Conservation (phyloP, 2,113 vertebrate species). For the Planiliza haematocheilus region DNA sequence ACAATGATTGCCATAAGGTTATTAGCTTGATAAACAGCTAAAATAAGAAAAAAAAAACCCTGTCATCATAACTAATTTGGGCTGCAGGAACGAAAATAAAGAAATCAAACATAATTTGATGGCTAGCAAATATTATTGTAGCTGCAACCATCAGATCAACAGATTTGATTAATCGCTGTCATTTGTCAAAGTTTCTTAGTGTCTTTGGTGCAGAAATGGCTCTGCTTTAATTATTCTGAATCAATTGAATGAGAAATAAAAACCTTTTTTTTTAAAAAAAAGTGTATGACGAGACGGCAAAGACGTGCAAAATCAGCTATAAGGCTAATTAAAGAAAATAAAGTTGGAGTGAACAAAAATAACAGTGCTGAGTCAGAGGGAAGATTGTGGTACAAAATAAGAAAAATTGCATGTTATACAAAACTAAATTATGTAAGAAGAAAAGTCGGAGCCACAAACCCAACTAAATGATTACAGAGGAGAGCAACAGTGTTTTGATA, state of each 20-base stretch:
- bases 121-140: constrained; percentile 56
- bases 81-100: constrained; percentile 41
- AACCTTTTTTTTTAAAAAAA: too few species aligned
- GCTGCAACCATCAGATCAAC: constrained; percentile 34
- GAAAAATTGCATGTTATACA: constrained; percentile 23
- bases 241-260: neutral
- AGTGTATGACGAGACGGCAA: neutral
- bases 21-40: constrained; percentile 44
- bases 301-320: neutral
- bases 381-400: neutral
- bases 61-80: constrained; percentile 36
- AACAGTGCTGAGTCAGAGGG: constrained; percentile 1
- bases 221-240: neutral
- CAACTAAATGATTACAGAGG: constrained; percentile 19
- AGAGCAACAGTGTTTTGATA: neutral
- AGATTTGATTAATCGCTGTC: constrained; percentile 43
- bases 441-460: neutral
- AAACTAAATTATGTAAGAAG: constrained; percentile 6
- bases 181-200: constrained; percentile 42
- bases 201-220: neutral
- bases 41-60: constrained; percentile 12
- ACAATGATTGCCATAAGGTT: constrained; percentile 59
- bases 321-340: neutral
- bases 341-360: neutral
- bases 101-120: constrained; percentile 45